Evolutionary conservation across 1,140 invertebrate genomes (phyloP), one percentile per base, ranked within the genome.

Genomic region (Eufriesea mexicana): DNA sequence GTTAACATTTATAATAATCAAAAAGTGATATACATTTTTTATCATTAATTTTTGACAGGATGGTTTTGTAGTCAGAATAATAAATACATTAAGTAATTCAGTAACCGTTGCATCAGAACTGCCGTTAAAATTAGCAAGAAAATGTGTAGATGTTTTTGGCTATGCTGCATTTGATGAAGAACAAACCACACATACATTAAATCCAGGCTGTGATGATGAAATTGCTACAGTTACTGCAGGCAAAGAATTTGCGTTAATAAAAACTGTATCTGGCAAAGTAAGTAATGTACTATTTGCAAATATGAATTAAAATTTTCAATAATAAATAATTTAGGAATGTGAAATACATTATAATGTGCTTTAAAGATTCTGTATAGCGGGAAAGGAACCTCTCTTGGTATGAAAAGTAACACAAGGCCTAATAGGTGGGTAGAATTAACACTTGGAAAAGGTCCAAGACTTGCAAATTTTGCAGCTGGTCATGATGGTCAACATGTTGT

Each of bases 401-500:
- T 97, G 87, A 97, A 97, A 92, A 95, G 92, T 49, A 94, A 95
- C 25, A 94, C 94, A 16, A 94, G 95, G 23, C 94, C 95, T 57
- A 95, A 96, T 54, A 97, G 96, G 91, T 97, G 97, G 96, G 95
- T 96, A 2, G 97, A 98, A 91, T 93, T 98, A 67, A 92, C 95
- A 20, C 95, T 98, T 79, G 96, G 96, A 0, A 98, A 98, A 94
- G 95, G 96, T 80, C 96, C 96, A 51, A 96, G 96, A 89, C 96
- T 98, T 79, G 92, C 95, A 0, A 96, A 98, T 93, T 96, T 98
- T 85, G 96, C 98, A 0, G 96, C 98, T 25, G 98, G 98, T 1
- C 98, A 99, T 92, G 98, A 99, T 91, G 98, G 98, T 16, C 96
- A 97, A 54, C 98, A 99, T 94, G 97, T 97, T 0, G 94, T 99